Base-by-base conservation (phyloP, 2,113 vertebrate species). In the Eurypyga helias region DNA sequence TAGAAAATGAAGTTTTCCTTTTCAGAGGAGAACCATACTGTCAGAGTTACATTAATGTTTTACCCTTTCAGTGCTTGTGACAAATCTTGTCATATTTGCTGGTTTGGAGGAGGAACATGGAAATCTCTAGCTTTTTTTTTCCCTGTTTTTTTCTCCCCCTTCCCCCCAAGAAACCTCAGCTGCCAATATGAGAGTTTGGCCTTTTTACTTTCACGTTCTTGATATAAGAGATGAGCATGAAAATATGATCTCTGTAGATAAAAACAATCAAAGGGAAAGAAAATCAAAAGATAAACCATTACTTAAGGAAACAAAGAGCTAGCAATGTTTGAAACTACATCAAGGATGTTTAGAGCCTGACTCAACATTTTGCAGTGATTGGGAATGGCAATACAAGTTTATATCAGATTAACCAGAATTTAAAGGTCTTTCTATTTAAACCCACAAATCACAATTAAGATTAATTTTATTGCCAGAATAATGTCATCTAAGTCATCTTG, bases 361-460 rank as follows among this genome's bases (percentile, higher is more conserved):
- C 43, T 93, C 1, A 0, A 90, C 46, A 78, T 86, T 94, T 93
- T 76, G 5, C 51, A 76, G 31, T 13, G 8, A 46, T 85, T 93
- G 64, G 13, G 60, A 83, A 83, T 62, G 14, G 17, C 67, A 94
- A 64, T 57, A 86, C 3, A 45, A 90, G 21, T 83, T 92, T 95
- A 51, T 66, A 80, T 93, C 60, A 89, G 31, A 80, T 90, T 91
- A 86, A 77, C 12, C 14, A 71, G 43, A 43, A 88, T 60, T 90
- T 94, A 96, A 94, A 95, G 43, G 55, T 94, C 79, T 81, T 92
- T 89, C 46, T 93, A 19, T 75, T 88, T 78, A 92, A 96, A 81
- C 38, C 46, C 55, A 94, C 43, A 94, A 92, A 93, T 90, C 76
- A 95, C 29, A 92, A 62, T 83, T 77, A 77, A 93, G 43, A 1